Percentiles rank a stretch among this genome's conserved stretches.
Conservation (phyloP, 2,888 invertebrate genomes). For the Poecilus cupreus region DNA sequence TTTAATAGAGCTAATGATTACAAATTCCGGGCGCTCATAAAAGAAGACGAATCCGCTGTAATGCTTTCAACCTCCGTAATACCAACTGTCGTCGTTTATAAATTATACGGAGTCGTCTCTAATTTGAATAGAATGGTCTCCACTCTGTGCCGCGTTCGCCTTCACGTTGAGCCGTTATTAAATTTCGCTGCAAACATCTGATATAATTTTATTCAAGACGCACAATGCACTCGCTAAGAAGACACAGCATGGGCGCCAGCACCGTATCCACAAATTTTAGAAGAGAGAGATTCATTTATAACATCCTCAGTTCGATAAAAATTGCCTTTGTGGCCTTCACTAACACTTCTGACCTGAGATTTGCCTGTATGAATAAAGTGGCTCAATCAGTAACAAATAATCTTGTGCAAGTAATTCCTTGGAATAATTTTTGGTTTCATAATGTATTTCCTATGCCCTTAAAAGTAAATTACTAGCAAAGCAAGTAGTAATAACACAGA, state of each 20-base stretch:
- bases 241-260: neutral
- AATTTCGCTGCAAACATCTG: slow-evolving; percentile 47
- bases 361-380: too few species aligned
- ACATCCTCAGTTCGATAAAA: too few species aligned
- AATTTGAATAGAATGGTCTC: slow-evolving; percentile 48
- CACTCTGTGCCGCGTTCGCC: slow-evolving; percentile 27
- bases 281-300: too few species aligned
- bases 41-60: slow-evolving; percentile 36
- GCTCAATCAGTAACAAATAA: too few species aligned
- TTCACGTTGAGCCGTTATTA: slow-evolving; percentile 40
- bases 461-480: too few species aligned
- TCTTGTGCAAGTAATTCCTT: too few species aligned
- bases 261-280: neutral
- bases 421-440: too few species aligned
- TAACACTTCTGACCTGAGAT: too few species aligned
- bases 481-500: too few species aligned
- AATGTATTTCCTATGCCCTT: too few species aligned
- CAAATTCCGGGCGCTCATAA: slow-evolving; percentile 11
- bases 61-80: slow-evolving; percentile 40
- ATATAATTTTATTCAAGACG: slow-evolving; percentile 47
- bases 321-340: too few species aligned
- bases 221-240: slow-evolving; percentile 29
- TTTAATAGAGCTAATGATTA: slow-evolving; percentile 40
- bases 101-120: slow-evolving; percentile 46
- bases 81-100: slow-evolving; percentile 42